Evolutionary conservation across 2,797 vertebrate genomes (phyloP).

Genomic region (Semaprochilodus insignis): DNA sequence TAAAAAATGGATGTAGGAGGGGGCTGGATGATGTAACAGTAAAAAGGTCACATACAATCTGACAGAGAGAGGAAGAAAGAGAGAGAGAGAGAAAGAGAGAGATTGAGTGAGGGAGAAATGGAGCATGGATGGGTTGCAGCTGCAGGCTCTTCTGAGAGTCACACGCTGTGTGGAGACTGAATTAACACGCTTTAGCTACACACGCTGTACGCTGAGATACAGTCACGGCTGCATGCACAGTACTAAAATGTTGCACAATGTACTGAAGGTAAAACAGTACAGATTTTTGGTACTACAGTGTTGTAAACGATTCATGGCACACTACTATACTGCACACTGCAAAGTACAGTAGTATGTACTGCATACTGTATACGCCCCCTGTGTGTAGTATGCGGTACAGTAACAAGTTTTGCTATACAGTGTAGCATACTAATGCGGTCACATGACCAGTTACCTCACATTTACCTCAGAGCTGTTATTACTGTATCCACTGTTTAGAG

Average conservation of each 20-base stretch:
- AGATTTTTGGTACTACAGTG: no score
- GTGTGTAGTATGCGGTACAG: no score
- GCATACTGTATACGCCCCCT: no score
- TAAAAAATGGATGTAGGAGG: constrained; percentile 65
- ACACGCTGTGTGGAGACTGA: constrained; percentile 15
- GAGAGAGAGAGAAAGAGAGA: not conserved
- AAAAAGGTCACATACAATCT: constrained; percentile 25
- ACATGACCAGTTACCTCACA: no score
- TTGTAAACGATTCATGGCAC: no score
- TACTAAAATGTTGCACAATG: not conserved
- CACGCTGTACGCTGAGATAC: not conserved
- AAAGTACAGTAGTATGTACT: no score
- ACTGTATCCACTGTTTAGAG: no score
- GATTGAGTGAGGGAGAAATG: not conserved
- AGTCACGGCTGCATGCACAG: constrained; percentile 7
- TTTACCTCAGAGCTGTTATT: no score
- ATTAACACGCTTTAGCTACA: constrained; percentile 12
- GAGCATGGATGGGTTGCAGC: constrained; percentile 35
- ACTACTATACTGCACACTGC: no score
- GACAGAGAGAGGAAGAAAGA: not conserved
- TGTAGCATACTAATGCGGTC: no score
- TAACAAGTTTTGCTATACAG: no score
- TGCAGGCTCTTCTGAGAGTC: constrained; percentile 64
- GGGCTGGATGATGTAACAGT: constrained; percentile 39
- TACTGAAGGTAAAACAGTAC: no score